phyloP scores from a whole-genome alignment of 2,888 invertebrate species.

The Euzetes globulus region DNA sequence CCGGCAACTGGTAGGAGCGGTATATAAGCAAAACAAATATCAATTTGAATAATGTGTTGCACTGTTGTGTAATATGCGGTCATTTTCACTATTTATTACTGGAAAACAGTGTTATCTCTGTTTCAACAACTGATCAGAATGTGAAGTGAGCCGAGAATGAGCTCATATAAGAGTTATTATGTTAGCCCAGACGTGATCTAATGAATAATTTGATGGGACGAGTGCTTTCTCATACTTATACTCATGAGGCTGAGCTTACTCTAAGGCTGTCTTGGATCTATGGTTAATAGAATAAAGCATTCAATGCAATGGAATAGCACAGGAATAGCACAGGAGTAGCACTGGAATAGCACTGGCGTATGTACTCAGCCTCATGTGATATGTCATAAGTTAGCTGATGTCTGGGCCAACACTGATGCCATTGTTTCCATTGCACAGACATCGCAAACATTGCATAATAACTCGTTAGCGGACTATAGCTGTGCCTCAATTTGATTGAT shows the following conservation, averaged over 20 bases:
- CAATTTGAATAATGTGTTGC: conserved; percentile 23
- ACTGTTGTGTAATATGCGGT: conserved; percentile 5
- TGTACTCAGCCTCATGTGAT: background rate
- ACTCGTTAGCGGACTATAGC: background rate
- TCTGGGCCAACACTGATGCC: background rate
- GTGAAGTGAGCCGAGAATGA: conserved; percentile 15
- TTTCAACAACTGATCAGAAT: conserved; percentile 9
- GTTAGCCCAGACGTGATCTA: conserved; percentile 17
- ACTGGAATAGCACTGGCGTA: background rate
- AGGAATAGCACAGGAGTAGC: no score
- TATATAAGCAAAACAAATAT: background rate
- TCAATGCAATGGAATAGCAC: no score
- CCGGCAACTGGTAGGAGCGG: background rate
- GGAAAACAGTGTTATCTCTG: conserved; percentile 8
- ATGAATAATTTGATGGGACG: conserved; percentile 26
- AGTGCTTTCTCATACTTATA: conserved; percentile 7
- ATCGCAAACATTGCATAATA: background rate
- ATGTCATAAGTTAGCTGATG: background rate
- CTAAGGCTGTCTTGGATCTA: background rate
- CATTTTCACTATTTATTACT: conserved; percentile 11
- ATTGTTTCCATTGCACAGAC: background rate
- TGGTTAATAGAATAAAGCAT: conserved; percentile 17
- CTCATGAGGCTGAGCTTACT: background rate
- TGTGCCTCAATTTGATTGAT: conserved; percentile 23
- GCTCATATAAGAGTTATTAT: conserved; percentile 20